Evolutionary conservation across 2,113 vertebrate genomes (phyloP), one percentile per base, ranked within the genome.

Genomic region (Ceyx melanurus): DNA sequence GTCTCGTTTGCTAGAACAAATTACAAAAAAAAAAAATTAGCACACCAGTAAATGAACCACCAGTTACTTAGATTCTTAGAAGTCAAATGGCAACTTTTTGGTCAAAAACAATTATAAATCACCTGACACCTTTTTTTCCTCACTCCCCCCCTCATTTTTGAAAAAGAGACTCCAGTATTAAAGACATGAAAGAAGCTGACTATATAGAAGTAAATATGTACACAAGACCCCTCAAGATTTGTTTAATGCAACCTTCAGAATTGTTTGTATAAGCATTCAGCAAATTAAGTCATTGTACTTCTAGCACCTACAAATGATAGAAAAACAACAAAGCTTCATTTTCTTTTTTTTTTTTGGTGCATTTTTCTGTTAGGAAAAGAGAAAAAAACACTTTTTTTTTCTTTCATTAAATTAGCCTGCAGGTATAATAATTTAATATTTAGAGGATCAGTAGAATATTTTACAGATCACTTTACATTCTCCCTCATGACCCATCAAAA

Each of bases 1-100:
- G 99, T 99, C 97, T 99, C 99, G 93, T 98, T 98, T 64, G 97
- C 99, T 99, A 96, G 62, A 97, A 97, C 2, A 2, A 94, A 94
- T 81, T 81, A 61, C 89, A 78, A 96, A 94, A 86, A 60, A 65
- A 91, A 94, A 94, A 87, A 97, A 94, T 96, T 90, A 95, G 87
- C 45, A 90, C 48, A 61, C 9, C 77, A 77, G 68, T 35, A 88
- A 95, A 89, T 66, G 56, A 96, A 79, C 31, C 42, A 83, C 5
- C 81, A 94, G 25, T 42, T 88, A 61, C 61, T 91, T 54, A 83
- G 46, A 77, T 68, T 42, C 37, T 90, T 33, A 78, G 42, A 90
- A 82, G n/a, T 72, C 53, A 91, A 80, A 2, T 67, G 53, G 25
- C 40, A 86, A 64, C 26, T 71, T 86, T 51, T 70, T 75, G n/a